Evolutionary conservation across 1,140 invertebrate species (phyloP).

Genomic region (Leptinotarsa lineolata): DNA sequence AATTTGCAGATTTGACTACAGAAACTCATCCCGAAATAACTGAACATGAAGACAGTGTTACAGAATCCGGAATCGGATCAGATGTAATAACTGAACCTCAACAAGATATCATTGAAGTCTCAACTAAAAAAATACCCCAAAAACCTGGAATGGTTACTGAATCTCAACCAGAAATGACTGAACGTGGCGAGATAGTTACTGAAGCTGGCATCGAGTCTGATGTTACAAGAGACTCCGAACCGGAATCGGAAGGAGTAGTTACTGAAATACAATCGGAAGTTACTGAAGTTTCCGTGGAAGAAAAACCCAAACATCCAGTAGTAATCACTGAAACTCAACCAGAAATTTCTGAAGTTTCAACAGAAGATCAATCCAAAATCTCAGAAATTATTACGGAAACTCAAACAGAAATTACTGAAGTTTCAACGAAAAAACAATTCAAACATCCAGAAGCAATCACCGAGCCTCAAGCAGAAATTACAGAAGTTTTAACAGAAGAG

Average conservation of each 20-base stretch:
- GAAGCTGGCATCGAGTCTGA: slow-evolving; percentile 12
- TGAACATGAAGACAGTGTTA: not conserved
- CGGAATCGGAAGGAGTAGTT: slow-evolving; percentile 10
- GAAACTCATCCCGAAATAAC: slow-evolving; percentile 32
- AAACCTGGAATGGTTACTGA: not conserved
- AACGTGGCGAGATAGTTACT: not conserved
- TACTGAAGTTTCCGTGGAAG: not conserved
- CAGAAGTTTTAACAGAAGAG: slow-evolving; percentile 36
- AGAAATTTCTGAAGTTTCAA: slow-evolving; percentile 6
- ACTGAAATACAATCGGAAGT: not conserved
- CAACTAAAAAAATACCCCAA: too few species aligned
- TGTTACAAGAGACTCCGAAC: slow-evolving; percentile 19
- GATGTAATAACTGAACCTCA: not conserved
- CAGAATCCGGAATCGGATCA: not conserved
- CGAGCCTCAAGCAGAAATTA: slow-evolving; percentile 27
- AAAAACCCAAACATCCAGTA: slow-evolving; percentile 30
- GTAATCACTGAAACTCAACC: slow-evolving; percentile 14
- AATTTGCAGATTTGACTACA: slow-evolving; percentile 35
- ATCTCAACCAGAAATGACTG: slow-evolving; percentile 34
- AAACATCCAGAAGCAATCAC: slow-evolving; percentile 19
- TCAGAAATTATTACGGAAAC: slow-evolving; percentile 27
- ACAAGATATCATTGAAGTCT: too few species aligned
- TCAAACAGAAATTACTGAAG: slow-evolving; percentile 25
- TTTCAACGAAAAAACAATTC: slow-evolving; percentile 9
- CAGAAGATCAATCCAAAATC: slow-evolving; percentile 10